Base-by-base conservation (phyloP, 2,113 vertebrate species). In the Clarias macrocephalus region DNA sequence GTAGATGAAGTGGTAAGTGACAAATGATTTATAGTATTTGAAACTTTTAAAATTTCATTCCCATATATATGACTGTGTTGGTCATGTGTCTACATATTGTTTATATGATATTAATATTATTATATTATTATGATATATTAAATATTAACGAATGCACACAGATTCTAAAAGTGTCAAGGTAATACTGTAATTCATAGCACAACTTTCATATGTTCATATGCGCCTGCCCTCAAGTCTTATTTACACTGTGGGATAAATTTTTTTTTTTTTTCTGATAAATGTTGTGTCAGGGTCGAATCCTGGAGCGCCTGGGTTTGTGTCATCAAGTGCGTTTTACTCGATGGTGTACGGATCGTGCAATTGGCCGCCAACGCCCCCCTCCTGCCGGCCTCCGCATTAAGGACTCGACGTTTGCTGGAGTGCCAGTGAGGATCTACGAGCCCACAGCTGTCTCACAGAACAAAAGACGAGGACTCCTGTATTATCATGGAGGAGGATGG, bases 401-500 rank as follows among this genome's bases (percentile, higher is more conserved):
- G 86, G 92, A 98, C 75, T 60, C 95, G 52, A 82, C 0, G 7
- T 97, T 96, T 80, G 93, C 93, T 0, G 92, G 90, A 0, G 93
- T 96, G 77, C 95, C 95, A 0, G 95, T 97, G 86, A 95, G 94
- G 88, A 91, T 97, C 59, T 97, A 97, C 65, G 94, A 96, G 89
- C 96, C 96, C 2, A 94, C 91, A 25, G 48, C 68, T 6, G 63
- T 86, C 42, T 86, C 92, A 76, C 62, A 89, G 0, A 87, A 88
- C 28, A 91, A 82, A 56, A 95, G 94, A 86, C 93, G 92, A 88
- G 96, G 95, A 37, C 88, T 98, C 5, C 10, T 97, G 48, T 97
- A 95, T 90, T 95, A 96, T 92, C 96, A 97, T 0, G 96, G 97
- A 30, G 96, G 97, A 56, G 96, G 95, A 76, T 93, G 91, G 90